Conservation (phyloP, 1,140 invertebrate species). For the Cataglyphis hispanica region DNA sequence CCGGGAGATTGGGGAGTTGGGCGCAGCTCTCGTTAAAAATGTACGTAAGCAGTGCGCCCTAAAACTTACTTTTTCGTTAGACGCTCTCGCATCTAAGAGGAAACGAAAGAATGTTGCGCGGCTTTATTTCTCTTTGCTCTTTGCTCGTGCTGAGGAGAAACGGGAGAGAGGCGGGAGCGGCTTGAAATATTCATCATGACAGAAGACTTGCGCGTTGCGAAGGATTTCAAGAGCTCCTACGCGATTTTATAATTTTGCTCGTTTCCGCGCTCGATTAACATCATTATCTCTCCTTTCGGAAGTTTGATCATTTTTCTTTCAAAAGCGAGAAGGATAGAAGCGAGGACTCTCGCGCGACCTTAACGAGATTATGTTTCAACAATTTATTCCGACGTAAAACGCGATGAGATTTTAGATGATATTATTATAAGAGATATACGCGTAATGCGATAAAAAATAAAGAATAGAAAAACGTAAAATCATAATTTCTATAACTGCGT, state of each 20-base stretch:
- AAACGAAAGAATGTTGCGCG: conserved; percentile 53
- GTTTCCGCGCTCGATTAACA: conserved; percentile 22
- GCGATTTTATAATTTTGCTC: conserved; percentile 30
- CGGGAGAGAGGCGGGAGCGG: not conserved
- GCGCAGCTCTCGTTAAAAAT: conserved; percentile 50
- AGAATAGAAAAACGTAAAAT: not conserved
- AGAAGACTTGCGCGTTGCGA: not conserved
- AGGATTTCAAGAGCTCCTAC: conserved; percentile 9
- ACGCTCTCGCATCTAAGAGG: not conserved
- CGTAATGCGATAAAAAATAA: not conserved
- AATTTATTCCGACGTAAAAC: not conserved
- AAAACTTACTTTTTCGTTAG: conserved; percentile 46
- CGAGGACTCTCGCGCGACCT: not conserved
- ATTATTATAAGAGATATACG: not conserved
- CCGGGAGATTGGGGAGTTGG: not conserved
- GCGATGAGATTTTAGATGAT: not conserved
- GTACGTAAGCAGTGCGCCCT: conserved; percentile 45
- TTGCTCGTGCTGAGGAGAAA: conserved; percentile 29
- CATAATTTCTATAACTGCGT: not conserved
- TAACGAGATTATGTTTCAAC: not conserved
- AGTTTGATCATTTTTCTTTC: not conserved
- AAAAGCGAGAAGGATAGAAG: too few relatives aligned
- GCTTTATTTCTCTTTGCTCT: conserved; percentile 27
- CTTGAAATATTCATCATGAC: conserved; percentile 36
- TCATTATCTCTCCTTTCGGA: conserved; percentile 4